These are phyloP conservation scores for Morone chrysops DNA, from an alignment of 2,113 vertebrate genomes.

Conservation along the genomic window DNA sequence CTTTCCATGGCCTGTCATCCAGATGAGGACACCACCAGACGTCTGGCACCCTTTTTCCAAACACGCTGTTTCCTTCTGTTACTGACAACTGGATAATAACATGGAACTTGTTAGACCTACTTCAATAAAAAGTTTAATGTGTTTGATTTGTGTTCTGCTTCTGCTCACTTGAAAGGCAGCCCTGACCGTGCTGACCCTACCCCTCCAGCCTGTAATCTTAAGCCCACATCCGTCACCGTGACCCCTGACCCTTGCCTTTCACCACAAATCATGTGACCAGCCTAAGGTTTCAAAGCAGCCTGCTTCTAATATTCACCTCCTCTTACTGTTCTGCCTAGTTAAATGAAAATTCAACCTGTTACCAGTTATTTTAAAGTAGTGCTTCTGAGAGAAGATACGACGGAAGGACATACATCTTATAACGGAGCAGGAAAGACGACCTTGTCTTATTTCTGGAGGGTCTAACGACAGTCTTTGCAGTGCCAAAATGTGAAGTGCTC, in stretches of 20 bases:
- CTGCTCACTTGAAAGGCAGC: slow-evolving; percentile 54
- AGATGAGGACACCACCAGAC: slow-evolving; percentile 10
- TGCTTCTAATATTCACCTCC: slow-evolving; percentile 8
- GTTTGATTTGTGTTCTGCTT: slow-evolving; percentile 43
- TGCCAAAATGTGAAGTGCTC: slow-evolving; percentile 39
- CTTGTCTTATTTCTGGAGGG: slow-evolving; percentile 32
- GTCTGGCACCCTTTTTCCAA: background rate
- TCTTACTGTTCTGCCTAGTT: background rate
- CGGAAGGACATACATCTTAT: background rate
- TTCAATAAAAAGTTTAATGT: slow-evolving; percentile 22
- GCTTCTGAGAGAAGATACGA: slow-evolving; percentile 18
- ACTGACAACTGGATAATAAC: slow-evolving; percentile 18
- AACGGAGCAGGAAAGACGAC: slow-evolving; percentile 8
- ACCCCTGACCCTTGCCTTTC: slow-evolving; percentile 67
- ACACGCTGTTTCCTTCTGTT: slow-evolving; percentile 8
- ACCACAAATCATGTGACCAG: slow-evolving; percentile 68
- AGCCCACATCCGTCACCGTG: slow-evolving; percentile 58
- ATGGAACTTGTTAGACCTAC: background rate
- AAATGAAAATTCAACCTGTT: slow-evolving; percentile 17
- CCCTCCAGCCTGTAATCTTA: slow-evolving; percentile 61
- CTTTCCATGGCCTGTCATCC: slow-evolving; percentile 10
- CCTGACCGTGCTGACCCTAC: slow-evolving; percentile 38
- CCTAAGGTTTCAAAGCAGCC: slow-evolving; percentile 47
- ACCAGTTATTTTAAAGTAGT: slow-evolving; percentile 2
- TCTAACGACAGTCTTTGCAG: slow-evolving; percentile 27